Evolutionary conservation across 2,888 invertebrate species (phyloP).

Genomic region (Ligdia adustata): DNA sequence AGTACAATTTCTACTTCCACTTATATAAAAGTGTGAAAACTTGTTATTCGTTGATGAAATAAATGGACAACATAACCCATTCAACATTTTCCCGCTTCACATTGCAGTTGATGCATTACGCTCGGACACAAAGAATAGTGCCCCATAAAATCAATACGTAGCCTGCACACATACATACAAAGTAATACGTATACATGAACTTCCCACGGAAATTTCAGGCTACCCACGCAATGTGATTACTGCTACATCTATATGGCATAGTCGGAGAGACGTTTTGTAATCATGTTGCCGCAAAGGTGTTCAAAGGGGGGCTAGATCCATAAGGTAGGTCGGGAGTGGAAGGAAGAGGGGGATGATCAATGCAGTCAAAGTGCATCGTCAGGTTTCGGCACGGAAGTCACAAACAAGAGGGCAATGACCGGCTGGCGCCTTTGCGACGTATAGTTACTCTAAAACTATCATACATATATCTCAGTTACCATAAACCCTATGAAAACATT

Average conservation of each 20-base stretch:
- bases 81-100: too few relatives aligned
- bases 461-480: constrained; percentile 11
- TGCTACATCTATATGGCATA: constrained; percentile 2
- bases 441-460: constrained; percentile 38
- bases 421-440: constrained; percentile 64
- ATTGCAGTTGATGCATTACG: neutral
- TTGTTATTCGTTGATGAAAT: too few relatives aligned
- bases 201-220: neutral
- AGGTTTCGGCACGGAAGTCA: constrained; percentile 64
- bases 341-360: constrained; percentile 49
- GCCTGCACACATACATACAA: constrained; percentile 9
- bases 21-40: too few relatives aligned
- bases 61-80: too few relatives aligned
- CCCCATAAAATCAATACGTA: constrained; percentile 14
- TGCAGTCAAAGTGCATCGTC: constrained; percentile 66
- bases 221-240: constrained; percentile 13
- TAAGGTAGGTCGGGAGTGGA: constrained; percentile 61
- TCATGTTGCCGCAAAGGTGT: constrained; percentile 24
- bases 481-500: constrained; percentile 5
- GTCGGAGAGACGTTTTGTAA: constrained; percentile 2
- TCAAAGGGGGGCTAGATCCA: constrained; percentile 30
- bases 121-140: neutral
- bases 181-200: neutral
- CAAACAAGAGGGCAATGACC: constrained; percentile 70
- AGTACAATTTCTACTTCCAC: too few relatives aligned